Percentiles rank a stretch among this genome's conserved stretches.
Evolutionary conservation across 2,888 invertebrate species (phyloP).

Genomic region (Gryllus longicercus): DNA sequence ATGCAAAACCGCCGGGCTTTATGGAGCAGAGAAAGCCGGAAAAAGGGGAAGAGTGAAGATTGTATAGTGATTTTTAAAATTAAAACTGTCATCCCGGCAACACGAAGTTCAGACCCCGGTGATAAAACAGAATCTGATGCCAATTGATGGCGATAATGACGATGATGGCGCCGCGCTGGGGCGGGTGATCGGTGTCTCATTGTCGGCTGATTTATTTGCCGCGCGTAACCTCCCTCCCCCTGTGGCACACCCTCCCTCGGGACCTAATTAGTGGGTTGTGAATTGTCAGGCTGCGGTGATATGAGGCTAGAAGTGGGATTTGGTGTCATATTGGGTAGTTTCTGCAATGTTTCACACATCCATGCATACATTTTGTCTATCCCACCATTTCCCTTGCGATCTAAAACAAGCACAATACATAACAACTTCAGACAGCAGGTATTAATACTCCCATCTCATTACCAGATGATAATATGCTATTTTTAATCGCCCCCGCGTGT

Average conservation of each 20-base stretch:
- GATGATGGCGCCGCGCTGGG: constrained; percentile 8
- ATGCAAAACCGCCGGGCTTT: constrained; percentile 9
- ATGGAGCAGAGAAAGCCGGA: not conserved
- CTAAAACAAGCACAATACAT: constrained; percentile 17
- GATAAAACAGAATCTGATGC: constrained; percentile 28
- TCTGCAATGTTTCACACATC: constrained; percentile 21
- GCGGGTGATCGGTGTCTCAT: constrained; percentile 21
- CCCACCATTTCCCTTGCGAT: constrained; percentile 10
- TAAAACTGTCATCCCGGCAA: constrained; percentile 22
- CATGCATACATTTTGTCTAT: constrained; percentile 17
- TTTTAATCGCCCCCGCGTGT: not conserved
- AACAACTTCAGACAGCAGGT: constrained; percentile 17
- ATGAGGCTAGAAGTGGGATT: constrained; percentile 12
- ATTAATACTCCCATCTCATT: constrained; percentile 17
- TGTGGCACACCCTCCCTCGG: not conserved
- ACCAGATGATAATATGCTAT: constrained; percentile 10
- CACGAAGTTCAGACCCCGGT: constrained; percentile 17
- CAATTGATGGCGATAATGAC: constrained; percentile 30
- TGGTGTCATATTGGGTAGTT: constrained; percentile 23
- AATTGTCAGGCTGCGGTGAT: constrained; percentile 23
- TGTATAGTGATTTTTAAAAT: constrained; percentile 26
- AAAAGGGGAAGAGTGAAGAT: constrained; percentile 20
- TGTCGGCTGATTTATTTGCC: constrained; percentile 23
- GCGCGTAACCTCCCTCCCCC: constrained; percentile 18
- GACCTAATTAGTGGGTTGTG: constrained; percentile 22